Evolutionary conservation across 2,888 invertebrate species (phyloP).

Genomic region (Tetragonula carbonaria): DNA sequence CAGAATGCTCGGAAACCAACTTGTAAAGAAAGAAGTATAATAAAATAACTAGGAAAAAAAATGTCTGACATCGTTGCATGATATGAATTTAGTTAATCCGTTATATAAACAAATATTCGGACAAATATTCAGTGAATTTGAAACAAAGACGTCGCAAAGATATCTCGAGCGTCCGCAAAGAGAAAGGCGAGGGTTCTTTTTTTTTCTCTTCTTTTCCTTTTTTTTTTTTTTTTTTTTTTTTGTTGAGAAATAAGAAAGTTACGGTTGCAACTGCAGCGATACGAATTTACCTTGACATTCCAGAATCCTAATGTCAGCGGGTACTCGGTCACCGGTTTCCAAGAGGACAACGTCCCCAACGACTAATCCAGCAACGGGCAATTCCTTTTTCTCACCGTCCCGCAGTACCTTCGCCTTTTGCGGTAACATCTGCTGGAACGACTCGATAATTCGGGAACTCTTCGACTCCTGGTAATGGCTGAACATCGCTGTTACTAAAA

Average conservation of each 20-base stretch:
- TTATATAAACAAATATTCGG: background rate
- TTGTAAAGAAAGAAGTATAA: background rate
- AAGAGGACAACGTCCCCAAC: slow-evolving; percentile 93
- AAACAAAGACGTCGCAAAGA: slow-evolving; percentile 27
- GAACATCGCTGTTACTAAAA: slow-evolving; percentile 87
- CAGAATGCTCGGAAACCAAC: background rate
- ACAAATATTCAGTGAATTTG: slow-evolving; percentile 13
- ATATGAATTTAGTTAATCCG: too few relatives aligned
- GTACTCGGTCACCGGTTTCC: slow-evolving; percentile 92
- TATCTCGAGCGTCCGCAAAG: slow-evolving; percentile 46
- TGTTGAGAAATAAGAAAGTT: slow-evolving; percentile 65
- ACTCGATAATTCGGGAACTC: slow-evolving; percentile 91
- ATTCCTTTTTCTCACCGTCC: slow-evolving; percentile 86
- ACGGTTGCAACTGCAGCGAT: slow-evolving; percentile 48
- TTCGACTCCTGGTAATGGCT: slow-evolving; percentile 88
- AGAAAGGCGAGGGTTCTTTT: slow-evolving; percentile 57
- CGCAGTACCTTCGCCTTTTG: slow-evolving; percentile 88
- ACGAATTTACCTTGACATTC: slow-evolving; percentile 85
- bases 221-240: slow-evolving; percentile 23
- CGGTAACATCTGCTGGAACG: slow-evolving; percentile 91
- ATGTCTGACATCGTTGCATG: too few relatives aligned
- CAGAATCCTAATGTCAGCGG: slow-evolving; percentile 93
- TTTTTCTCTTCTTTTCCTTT: slow-evolving; percentile 17
- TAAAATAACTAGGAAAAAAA: background rate
- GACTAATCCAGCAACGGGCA: slow-evolving; percentile 88